Percentiles rank a stretch among this genome's conserved stretches.
Evolutionary conservation across 2,888 invertebrate species (phyloP).

Genomic region (Plebejus anna): DNA sequence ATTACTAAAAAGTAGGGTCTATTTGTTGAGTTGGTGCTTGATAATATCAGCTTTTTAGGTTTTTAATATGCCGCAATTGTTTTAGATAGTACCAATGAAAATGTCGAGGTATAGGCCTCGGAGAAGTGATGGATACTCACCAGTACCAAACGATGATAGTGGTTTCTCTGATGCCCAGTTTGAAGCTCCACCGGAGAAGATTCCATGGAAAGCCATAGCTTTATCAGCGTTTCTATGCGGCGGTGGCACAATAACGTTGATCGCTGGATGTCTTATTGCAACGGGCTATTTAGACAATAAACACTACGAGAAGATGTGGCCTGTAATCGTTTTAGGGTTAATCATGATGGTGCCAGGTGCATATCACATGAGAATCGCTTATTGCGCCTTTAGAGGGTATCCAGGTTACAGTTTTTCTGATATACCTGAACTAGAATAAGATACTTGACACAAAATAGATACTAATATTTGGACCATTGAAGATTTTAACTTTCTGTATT

Average conservation of each 20-base stretch:
- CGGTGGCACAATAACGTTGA: slow-evolving; percentile 87
- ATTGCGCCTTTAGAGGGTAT: slow-evolving; percentile 90
- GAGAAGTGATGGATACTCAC: slow-evolving; percentile 82
- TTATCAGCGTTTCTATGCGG: slow-evolving; percentile 88
- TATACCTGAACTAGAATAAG: slow-evolving; percentile 90
- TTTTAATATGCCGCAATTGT: slow-evolving; percentile 17
- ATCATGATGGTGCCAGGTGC: slow-evolving; percentile 96
- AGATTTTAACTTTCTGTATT: neutral
- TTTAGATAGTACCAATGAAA: slow-evolving; percentile 42
- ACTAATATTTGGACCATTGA: neutral
- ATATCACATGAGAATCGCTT: slow-evolving; percentile 93
- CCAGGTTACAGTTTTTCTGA: slow-evolving; percentile 93
- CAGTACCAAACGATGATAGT: slow-evolving; percentile 78
- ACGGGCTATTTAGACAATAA: slow-evolving; percentile 90
- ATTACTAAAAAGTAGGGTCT: neutral
- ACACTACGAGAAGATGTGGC: slow-evolving; percentile 94
- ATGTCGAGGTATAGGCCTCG: slow-evolving; percentile 82
- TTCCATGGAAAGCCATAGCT: slow-evolving; percentile 92
- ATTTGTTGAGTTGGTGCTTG: neutral
- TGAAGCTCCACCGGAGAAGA: slow-evolving; percentile 81
- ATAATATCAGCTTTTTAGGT: neutral
- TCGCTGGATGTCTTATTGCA: slow-evolving; percentile 87
- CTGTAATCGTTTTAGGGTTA: slow-evolving; percentile 90
- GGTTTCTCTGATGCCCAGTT: slow-evolving; percentile 87
- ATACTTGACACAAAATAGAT: neutral